Evolutionary conservation across 2,888 invertebrate genomes (phyloP).

Genomic region (Mimumesa dahlbomi): DNA sequence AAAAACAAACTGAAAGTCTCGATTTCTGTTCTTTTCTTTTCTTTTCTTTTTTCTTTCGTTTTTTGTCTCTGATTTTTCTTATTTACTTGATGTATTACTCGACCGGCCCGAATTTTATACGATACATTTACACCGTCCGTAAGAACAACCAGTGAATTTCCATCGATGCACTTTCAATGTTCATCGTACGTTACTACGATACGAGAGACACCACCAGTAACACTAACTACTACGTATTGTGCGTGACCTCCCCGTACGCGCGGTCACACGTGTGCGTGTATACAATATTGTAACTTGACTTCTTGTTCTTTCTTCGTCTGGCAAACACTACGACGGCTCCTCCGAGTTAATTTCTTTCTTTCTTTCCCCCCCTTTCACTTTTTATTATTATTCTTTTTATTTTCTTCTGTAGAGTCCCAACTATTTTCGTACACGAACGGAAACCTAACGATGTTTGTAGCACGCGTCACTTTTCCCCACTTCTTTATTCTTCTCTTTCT

Average conservation of each 20-base stretch:
- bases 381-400: constrained; percentile 10
- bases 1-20: too few species aligned
- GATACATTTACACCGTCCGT: too few species aligned
- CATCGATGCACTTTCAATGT: constrained; percentile 21
- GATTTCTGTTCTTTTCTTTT: not conserved
- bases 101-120: constrained; percentile 16
- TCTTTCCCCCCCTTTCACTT: constrained; percentile 9
- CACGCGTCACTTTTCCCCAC: constrained; percentile 63
- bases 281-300: constrained; percentile 37
- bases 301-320: constrained; percentile 19
- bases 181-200: constrained; percentile 14
- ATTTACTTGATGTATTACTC: too few species aligned
- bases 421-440: constrained; percentile 64
- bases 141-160: not conserved
- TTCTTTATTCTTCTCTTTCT: constrained; percentile 49
- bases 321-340: constrained; percentile 2
- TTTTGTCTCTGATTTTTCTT: constrained; percentile 19
- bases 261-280: constrained; percentile 35
- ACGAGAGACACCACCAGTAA: constrained; percentile 24
- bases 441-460: constrained; percentile 54
- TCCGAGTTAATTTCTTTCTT: constrained; percentile 20
- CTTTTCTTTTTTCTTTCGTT: not conserved
- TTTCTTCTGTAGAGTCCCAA: constrained; percentile 39
- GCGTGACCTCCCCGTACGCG: constrained; percentile 33
- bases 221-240: constrained; percentile 35